phyloP scores from a whole-genome alignment of 2,113 vertebrate genomes.

The Circaetus gallicus region DNA sequence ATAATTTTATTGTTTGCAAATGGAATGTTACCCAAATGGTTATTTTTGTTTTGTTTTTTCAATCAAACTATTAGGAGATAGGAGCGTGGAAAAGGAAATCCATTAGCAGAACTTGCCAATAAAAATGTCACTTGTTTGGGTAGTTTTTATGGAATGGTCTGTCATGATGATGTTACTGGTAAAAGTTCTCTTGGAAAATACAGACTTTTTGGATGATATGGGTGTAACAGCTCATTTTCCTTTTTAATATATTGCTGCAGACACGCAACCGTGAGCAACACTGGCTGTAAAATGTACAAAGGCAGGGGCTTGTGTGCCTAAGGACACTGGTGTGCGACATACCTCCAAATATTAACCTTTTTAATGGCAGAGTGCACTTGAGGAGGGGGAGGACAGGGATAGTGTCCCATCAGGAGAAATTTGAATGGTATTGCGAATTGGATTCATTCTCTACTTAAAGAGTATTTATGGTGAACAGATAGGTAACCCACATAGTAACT shows the following conservation, averaged over 20 bases:
- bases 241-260: neutral
- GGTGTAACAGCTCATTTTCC: neutral
- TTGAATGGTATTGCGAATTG: neutral
- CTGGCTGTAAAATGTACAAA: neutral
- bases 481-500: neutral
- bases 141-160: conserved; percentile 15
- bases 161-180: neutral
- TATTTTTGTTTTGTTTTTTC: neutral
- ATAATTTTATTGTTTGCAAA: conserved; percentile 16
- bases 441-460: neutral
- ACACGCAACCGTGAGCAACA: fast-evolving
- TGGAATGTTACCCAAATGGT: neutral
- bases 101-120: conserved; percentile 43
- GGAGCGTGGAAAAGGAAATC: neutral
- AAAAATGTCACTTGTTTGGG: conserved; percentile 37
- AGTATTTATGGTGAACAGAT: fast-evolving
- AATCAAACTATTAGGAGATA: neutral
- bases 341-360: neutral
- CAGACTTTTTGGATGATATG: neutral
- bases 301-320: neutral
- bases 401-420: neutral
- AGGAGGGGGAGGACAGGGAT: no score
- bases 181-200: neutral
- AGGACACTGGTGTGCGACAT: neutral
- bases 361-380: neutral